phyloP scores from a whole-genome alignment of 2,113 vertebrate genomes.

The Dicrurus megarhynchus region DNA sequence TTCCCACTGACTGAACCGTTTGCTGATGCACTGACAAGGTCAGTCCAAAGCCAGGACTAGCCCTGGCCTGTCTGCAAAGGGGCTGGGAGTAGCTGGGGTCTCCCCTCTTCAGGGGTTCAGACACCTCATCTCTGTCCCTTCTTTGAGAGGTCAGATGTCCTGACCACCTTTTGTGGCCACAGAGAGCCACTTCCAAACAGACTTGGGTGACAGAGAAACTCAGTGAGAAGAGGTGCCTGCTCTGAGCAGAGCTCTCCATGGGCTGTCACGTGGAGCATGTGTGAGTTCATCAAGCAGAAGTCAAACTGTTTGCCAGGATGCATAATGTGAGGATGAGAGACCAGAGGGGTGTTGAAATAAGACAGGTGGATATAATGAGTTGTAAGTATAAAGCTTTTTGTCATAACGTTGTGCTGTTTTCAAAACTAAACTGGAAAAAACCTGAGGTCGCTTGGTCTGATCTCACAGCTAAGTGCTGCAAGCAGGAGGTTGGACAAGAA shows the following conservation, averaged over 20 bases:
- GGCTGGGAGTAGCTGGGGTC: neutral
- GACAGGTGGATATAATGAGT: neutral
- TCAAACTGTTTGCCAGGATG: neutral
- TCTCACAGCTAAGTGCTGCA: neutral
- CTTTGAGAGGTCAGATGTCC: neutral
- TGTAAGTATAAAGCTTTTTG: neutral
- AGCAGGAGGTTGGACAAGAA: neutral
- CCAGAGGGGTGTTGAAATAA: neutral
- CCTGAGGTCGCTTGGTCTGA: neutral
- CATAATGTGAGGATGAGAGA: neutral
- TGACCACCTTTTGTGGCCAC: neutral
- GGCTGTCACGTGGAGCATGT: rapidly evolving
- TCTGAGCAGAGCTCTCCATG: neutral
- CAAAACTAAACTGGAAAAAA: neutral
- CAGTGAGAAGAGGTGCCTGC: neutral
- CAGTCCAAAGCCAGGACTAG: neutral
- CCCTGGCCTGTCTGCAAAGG: neutral
- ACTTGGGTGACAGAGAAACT: neutral
- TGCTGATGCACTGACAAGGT: neutral
- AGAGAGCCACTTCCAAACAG: neutral
- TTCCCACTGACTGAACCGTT: neutral
- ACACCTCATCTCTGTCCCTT: neutral
- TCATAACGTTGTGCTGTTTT: neutral
- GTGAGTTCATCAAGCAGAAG: neutral
- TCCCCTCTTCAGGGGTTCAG: neutral